phyloP scores from a whole-genome alignment of 1,140 invertebrate genomes.

The Acromyrmex charruanus region DNA sequence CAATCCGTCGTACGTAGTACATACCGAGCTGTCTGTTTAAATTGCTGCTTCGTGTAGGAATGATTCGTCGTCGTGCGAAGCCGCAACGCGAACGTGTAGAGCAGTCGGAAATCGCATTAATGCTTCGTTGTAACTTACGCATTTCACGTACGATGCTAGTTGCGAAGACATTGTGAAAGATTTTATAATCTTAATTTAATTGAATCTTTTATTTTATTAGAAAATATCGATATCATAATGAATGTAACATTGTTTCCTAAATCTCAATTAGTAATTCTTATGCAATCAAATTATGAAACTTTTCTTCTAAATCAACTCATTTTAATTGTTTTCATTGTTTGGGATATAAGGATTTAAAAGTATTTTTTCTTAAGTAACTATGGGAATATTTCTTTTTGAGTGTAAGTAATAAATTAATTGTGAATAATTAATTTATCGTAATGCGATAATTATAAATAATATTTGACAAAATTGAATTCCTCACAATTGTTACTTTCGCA shows the following conservation, averaged over 20 bases:
- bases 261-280: not conserved
- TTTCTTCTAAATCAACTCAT: not conserved
- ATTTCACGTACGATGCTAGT: not conserved
- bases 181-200: not conserved
- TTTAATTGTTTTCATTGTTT: not conserved
- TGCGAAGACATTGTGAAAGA: slow-evolving; percentile 15
- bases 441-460: slow-evolving; percentile 13
- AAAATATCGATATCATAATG: not conserved
- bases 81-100: slow-evolving; percentile 30
- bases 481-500: not conserved
- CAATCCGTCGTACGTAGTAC: slow-evolving; percentile 45
- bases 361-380: not conserved
- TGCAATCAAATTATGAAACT: not conserved
- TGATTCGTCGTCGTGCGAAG: slow-evolving; percentile 50
- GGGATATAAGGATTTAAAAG: not conserved
- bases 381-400: not conserved
- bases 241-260: not conserved
- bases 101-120: slow-evolving; percentile 57
- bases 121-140: slow-evolving; percentile 1
- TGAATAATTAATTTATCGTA: not conserved
- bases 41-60: slow-evolving; percentile 54
- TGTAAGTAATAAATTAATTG: not conserved
- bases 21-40: slow-evolving; percentile 39
- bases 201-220: not conserved
- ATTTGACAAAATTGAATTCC: not conserved